A percentile compares a stretch with the other conserved stretches of the same genome.
These are phyloP conservation scores for Porites australiensis DNA, from an alignment of 64 coral and sea anemone species.

Conservation along the genomic window DNA sequence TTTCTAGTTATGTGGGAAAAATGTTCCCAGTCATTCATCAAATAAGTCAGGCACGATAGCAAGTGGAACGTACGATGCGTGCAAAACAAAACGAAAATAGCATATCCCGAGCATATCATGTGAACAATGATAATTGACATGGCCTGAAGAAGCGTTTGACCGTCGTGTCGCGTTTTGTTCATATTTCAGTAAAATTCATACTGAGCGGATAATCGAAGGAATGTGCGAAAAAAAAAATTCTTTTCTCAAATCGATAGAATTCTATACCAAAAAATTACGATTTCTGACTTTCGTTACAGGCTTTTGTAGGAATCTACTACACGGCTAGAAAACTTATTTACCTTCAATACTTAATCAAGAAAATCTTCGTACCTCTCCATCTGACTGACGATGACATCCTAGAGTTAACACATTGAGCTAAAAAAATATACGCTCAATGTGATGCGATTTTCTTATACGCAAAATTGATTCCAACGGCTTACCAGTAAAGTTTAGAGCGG, in stretches of 20 bases:
- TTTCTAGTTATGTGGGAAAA: no score
- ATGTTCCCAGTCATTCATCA: slow-evolving; percentile 11
- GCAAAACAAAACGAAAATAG: slow-evolving; percentile 13
- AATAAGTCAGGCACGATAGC: slow-evolving; percentile 1
- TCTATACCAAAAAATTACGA: background rate
- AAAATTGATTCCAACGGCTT: background rate
- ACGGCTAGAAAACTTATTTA: background rate
- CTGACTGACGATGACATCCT: background rate
- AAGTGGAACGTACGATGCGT: background rate
- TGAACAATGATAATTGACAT: slow-evolving; percentile 6
- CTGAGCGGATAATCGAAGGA: background rate
- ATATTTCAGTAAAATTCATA: slow-evolving; percentile 20
- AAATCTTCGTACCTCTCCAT: slow-evolving; percentile 17
- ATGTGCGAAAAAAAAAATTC: background rate
- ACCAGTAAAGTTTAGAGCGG: slow-evolving; percentile 3
- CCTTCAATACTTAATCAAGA: slow-evolving; percentile 8
- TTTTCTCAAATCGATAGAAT: slow-evolving; percentile 5
- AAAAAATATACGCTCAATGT: slow-evolving; percentile 7
- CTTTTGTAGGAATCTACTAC: slow-evolving; percentile 18
- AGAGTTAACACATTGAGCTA: slow-evolving; percentile 5
- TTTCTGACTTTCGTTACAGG: background rate
- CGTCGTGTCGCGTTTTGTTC: background rate
- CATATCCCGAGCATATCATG: background rate
- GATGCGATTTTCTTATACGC: slow-evolving; percentile 17
- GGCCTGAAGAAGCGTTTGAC: background rate